These are phyloP conservation scores for Scolopax bukidnonensis DNA, from an alignment of 2,797 vertebrate species.

Conservation along the genomic window DNA sequence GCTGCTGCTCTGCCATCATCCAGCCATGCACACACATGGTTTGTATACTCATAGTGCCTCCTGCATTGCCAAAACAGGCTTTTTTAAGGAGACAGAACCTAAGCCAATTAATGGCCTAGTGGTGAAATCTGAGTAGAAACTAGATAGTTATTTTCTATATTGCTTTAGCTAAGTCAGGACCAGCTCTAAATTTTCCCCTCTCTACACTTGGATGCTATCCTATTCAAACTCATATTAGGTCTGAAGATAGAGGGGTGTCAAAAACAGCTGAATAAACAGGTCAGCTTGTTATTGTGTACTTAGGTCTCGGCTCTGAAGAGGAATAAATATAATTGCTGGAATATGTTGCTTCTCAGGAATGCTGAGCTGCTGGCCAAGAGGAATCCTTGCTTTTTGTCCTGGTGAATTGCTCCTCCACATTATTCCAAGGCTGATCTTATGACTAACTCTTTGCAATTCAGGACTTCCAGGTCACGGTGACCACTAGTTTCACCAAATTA, in stretches of 20 bases:
- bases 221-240: conserved; percentile 54
- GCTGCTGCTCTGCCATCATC: not conserved
- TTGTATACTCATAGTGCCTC: not conserved
- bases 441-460: not conserved
- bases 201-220: conserved; percentile 46
- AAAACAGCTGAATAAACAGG: conserved; percentile 60
- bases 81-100: not conserved
- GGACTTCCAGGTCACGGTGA: not conserved
- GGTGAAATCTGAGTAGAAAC: conserved; percentile 34
- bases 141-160: conserved; percentile 15
- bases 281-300: conserved; percentile 33
- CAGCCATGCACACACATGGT: accelerated
- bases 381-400: not conserved
- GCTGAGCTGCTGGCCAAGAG: conserved; percentile 6
- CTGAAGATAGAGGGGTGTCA: conserved; percentile 58
- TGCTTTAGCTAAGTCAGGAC: conserved; percentile 26
- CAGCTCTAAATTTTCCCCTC: conserved; percentile 10
- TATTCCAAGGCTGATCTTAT: not conserved
- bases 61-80: not conserved
- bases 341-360: conserved; percentile 42
- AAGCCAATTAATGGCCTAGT: not conserved
- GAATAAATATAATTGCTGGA: conserved; percentile 30
- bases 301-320: not conserved
- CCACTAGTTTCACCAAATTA: not conserved
- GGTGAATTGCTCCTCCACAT: not conserved